phyloP scores from a whole-genome alignment of 2,888 invertebrate species.

The Nezara viridula region DNA sequence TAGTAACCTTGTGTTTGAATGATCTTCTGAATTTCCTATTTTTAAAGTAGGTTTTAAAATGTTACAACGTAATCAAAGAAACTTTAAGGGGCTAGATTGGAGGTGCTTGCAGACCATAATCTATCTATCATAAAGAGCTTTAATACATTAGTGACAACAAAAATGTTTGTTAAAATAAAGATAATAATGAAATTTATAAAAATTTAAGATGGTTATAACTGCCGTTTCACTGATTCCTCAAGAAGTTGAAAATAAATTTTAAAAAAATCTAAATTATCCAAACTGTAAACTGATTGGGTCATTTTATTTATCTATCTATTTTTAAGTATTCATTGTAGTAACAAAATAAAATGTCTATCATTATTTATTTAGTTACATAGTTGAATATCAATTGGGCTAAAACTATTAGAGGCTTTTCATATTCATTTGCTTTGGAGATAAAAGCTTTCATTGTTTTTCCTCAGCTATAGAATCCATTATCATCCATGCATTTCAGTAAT shows the following conservation, averaged over 20 bases:
- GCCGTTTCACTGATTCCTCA: neutral
- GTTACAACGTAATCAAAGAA: too few species aligned
- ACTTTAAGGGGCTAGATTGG: too few species aligned
- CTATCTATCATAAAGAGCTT: too few species aligned
- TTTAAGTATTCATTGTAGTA: neutral
- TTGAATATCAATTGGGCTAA: conserved; percentile 32
- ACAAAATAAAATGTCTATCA: neutral
- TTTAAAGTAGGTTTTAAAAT: too few species aligned
- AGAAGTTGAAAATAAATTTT: too few species aligned
- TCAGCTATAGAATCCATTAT: conserved; percentile 14
- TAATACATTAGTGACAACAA: neutral
- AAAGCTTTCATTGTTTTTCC: conserved; percentile 13
- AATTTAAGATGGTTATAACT: neutral
- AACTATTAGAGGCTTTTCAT: neutral
- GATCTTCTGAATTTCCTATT: too few species aligned
- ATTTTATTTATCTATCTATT: neutral
- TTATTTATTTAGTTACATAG: neutral
- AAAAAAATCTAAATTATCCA: neutral
- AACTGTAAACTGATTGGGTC: neutral
- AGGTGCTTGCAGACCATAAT: too few species aligned
- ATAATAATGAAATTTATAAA: neutral
- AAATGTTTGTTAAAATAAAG: neutral
- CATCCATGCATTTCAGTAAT: neutral
- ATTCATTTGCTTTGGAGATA: neutral
- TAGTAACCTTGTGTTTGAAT: too few species aligned